A percentile compares a stretch with the other conserved stretches of the same genome.
Conservation (phyloP, 2,888 invertebrate species). For the Eupithecia subfuscata region DNA sequence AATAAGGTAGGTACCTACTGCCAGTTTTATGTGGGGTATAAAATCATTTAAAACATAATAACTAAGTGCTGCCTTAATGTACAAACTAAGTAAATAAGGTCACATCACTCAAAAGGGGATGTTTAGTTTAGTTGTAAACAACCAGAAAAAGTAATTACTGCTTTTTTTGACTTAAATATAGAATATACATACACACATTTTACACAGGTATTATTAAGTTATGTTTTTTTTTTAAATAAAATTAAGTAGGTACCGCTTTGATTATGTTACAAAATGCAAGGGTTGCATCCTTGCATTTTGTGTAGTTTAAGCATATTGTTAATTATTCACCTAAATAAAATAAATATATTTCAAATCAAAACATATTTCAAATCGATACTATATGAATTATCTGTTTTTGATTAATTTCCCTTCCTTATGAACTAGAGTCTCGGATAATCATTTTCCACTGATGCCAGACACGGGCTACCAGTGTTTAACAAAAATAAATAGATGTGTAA, state of each 20-base stretch:
- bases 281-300: slow-evolving; percentile 46
- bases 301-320: slow-evolving; percentile 39
- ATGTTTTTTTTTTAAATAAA: background rate
- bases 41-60: background rate
- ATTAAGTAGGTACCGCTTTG: background rate
- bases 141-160: background rate
- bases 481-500: too few relatives aligned
- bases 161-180: background rate
- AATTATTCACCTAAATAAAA: slow-evolving; percentile 28
- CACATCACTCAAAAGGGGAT: background rate
- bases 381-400: background rate
- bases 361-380: slow-evolving; percentile 22
- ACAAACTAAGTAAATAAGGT: background rate
- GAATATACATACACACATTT: slow-evolving; percentile 15
- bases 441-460: too few relatives aligned
- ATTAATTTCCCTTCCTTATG: background rate
- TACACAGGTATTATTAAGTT: slow-evolving; percentile 44
- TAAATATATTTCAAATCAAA: slow-evolving; percentile 31
- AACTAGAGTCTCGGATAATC: background rate
- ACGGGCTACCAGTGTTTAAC: too few relatives aligned
- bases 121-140: background rate
- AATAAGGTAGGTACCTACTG: background rate
- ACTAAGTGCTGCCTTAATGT: background rate
- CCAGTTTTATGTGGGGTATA: background rate
- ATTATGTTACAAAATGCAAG: slow-evolving; percentile 39